A percentile compares a stretch with the other conserved stretches of the same genome.
phyloP scores from a whole-genome alignment of 2,888 invertebrate genomes.

The Drosophila mulleri region DNA sequence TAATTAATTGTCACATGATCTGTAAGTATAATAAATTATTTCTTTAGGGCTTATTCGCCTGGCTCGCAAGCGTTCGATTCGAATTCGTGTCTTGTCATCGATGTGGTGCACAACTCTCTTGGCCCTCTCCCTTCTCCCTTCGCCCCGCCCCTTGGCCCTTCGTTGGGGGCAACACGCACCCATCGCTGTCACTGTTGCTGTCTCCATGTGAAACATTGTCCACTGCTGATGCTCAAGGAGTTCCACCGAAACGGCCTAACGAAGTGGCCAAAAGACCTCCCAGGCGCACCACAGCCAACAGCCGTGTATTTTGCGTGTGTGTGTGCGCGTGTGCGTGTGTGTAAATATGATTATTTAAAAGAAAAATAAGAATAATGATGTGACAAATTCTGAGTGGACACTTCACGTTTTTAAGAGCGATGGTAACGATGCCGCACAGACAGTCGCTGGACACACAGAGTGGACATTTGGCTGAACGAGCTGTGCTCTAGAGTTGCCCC shows the following conservation, averaged over 20 bases:
- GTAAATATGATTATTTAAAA: conserved; percentile 69
- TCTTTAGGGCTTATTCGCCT: not conserved
- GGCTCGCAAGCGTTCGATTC: conserved; percentile 2
- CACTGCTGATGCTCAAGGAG: conserved; percentile 59
- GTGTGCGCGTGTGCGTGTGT: conserved; percentile 14
- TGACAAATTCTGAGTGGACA: conserved; percentile 80
- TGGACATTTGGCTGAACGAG: conserved; percentile 52
- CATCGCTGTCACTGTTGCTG: conserved; percentile 43
- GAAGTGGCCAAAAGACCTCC: conserved; percentile 72
- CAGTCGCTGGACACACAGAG: conserved; percentile 39
- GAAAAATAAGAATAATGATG: conserved; percentile 82
- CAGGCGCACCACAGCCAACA: conserved; percentile 47
- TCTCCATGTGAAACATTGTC: conserved; percentile 68
- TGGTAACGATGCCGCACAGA: conserved; percentile 36
- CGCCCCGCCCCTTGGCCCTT: not conserved
- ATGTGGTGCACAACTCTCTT: not conserved
- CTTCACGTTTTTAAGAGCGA: conserved; percentile 63
- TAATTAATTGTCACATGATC: conserved; percentile 28
- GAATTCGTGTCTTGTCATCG: conserved; percentile 28
- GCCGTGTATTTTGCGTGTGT: conserved; percentile 10
- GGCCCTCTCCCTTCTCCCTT: fast-evolving
- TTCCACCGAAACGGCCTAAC: conserved; percentile 70
- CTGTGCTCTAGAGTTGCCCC: conserved; percentile 22
- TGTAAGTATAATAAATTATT: conserved; percentile 32
- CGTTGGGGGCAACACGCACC: conserved; percentile 15